Conservation (phyloP, 2,888 invertebrate species). For the Antheraea assamensis region DNA sequence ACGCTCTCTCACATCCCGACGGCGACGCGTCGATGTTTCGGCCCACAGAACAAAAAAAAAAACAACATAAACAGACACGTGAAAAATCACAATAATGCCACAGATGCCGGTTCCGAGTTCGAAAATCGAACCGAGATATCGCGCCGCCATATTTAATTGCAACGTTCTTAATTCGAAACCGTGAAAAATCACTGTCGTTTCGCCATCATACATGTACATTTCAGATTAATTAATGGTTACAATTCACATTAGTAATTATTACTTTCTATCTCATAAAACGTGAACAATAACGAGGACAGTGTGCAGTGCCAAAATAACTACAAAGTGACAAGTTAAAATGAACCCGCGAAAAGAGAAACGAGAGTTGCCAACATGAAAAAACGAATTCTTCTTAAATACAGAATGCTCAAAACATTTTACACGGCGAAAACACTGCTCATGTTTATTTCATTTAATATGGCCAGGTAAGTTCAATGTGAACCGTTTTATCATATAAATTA, state of each 20-base stretch:
- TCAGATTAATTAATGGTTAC: not conserved
- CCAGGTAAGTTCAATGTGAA: slow-evolving; percentile 58
- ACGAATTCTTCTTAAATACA: slow-evolving; percentile 55
- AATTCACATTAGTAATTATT: not conserved
- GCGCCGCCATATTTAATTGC: slow-evolving; percentile 19
- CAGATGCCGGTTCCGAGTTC: slow-evolving; percentile 42
- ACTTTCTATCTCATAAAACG: not conserved
- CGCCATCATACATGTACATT: not conserved
- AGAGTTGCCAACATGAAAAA: slow-evolving; percentile 79
- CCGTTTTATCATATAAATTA: too few species aligned
- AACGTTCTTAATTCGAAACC: not conserved
- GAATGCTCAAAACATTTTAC: slow-evolving; percentile 67
- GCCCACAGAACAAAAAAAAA: slow-evolving; percentile 31
- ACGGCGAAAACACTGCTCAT: slow-evolving; percentile 64
- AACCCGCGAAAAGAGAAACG: slow-evolving; percentile 62
- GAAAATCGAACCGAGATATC: slow-evolving; percentile 31
- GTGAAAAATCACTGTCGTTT: not conserved
- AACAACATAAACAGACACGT: slow-evolving; percentile 60
- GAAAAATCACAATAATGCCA: slow-evolving; percentile 46
- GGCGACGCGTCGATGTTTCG: slow-evolving; percentile 62
- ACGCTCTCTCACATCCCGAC: slow-evolving; percentile 65
- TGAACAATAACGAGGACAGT: slow-evolving; percentile 31
- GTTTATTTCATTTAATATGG: slow-evolving; percentile 67
- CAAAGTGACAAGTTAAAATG: slow-evolving; percentile 68
- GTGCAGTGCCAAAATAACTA: slow-evolving; percentile 41